Conservation (phyloP, 2,113 vertebrate genomes). For the Dendrocopos noguchii region DNA sequence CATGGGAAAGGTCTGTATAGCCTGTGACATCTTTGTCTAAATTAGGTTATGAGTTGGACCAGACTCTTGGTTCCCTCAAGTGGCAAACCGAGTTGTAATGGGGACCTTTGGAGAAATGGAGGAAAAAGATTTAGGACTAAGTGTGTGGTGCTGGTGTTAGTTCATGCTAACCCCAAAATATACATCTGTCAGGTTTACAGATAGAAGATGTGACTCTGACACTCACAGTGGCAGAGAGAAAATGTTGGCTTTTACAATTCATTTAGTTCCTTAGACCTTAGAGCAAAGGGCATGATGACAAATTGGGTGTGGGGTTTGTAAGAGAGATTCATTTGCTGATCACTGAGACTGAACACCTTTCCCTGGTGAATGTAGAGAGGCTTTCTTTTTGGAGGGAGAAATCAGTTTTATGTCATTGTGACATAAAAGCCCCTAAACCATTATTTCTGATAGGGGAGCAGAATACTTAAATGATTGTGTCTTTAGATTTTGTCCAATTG, state of each 20-base stretch:
- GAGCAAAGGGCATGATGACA: neutral
- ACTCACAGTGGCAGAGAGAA: neutral
- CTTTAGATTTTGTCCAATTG: neutral
- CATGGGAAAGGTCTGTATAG: accelerated
- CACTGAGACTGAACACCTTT: neutral
- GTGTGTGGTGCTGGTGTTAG: neutral
- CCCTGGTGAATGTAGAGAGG: neutral
- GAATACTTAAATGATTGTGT: neutral
- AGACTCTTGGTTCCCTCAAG: neutral
- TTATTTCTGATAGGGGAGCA: neutral
- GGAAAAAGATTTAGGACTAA: neutral
- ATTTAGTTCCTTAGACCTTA: neutral
- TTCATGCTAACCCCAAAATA: neutral
- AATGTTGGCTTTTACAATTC: neutral
- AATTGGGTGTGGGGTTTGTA: neutral
- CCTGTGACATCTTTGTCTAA: neutral
- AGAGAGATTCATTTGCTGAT: neutral
- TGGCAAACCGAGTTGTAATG: neutral
- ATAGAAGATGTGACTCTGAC: neutral
- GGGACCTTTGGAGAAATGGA: neutral
- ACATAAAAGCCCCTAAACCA: neutral
- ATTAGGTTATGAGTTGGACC: neutral
- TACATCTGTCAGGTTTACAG: neutral
- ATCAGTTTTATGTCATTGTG: neutral
- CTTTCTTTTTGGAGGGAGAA: neutral